Evolutionary conservation across 2,888 invertebrate species (phyloP), one percentile per base, ranked within the genome.

Genomic region (Osmoderma eremita): DNA sequence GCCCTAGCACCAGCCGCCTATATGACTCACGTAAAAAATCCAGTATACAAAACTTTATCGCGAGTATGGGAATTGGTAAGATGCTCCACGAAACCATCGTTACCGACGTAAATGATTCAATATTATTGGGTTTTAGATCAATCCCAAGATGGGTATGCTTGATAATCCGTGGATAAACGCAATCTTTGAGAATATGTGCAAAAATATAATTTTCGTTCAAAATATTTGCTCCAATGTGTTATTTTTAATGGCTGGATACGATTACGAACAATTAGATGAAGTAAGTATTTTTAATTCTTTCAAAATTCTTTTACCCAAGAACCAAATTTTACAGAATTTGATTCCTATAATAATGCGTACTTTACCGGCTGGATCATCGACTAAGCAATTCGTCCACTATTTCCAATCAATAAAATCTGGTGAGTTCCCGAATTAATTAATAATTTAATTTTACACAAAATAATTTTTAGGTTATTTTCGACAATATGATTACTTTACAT

Each of bases 1-100:
- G 87, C 87, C 0, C 75, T 90, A 64, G 90, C 89, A 0, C 90
- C 91, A 0, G 87, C 91, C 0, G 87, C 88, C 0, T 89, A 85
- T 70, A 79, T 88, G 75, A 82, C 82, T 10, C 79, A 87, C 84
- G 38, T 63, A 18, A 45, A 22, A 10, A 85, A 84, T 76, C 84
- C 84, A 2, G 73, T 83, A n/a, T 63, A 72, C 10, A 65, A 63
- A 30, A 39, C 72, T 17, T 49, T 72, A 13, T 63, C 69, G 13
- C 45, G 15, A 5, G 49, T 50, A 12, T 63, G 58, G 53, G 54
- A 45, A 17, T 41, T 56, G 13, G 56, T 56, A 41, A 41, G 10
- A 6, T 22, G n/a, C n/a, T 10, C n/a, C 10, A 18, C 0, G 12
- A 18, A 18, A 48, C n/a, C n/a, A n/a, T n/a, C n/a, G n/a, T n/a